Conservation (phyloP, 2,113 vertebrate genomes). For the Phyllostomus hastatus region DNA sequence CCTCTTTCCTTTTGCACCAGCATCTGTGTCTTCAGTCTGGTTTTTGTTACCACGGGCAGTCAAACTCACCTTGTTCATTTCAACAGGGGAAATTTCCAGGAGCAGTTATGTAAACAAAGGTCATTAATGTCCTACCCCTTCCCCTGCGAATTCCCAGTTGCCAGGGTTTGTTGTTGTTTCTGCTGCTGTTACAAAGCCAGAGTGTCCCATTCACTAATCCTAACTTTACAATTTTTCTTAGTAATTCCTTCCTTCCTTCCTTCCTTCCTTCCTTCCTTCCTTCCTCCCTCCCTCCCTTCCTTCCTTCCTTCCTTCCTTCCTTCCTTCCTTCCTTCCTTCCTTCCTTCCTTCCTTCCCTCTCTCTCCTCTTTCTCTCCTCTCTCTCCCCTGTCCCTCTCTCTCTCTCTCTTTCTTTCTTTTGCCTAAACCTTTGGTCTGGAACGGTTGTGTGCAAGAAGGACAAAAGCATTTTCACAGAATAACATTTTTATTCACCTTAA, state of each 20-base stretch:
- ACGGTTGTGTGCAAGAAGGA: background rate
- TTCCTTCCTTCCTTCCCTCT: too few relatives aligned
- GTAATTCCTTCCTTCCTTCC: background rate
- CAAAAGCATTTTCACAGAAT: constrained; percentile 13
- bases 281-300: background rate
- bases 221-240: background rate
- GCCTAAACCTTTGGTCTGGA: background rate
- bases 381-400: too few relatives aligned
- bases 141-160: background rate
- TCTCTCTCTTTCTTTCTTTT: background rate
- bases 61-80: too few relatives aligned
- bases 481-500: background rate
- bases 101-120: background rate
- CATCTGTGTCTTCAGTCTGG: too few relatives aligned
- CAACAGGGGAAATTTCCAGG: background rate
- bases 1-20: too few relatives aligned
- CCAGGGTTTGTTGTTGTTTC: background rate
- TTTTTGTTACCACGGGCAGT: too few relatives aligned
- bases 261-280: background rate
- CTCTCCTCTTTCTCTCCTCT: too few relatives aligned
- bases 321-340: too few relatives aligned
- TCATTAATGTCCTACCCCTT: background rate
- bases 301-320: too few relatives aligned
- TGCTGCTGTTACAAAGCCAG: background rate
- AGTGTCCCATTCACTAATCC: background rate